phyloP scores from a whole-genome alignment of 1,140 invertebrate genomes.

The Parasteatoda tepidariorum region DNA sequence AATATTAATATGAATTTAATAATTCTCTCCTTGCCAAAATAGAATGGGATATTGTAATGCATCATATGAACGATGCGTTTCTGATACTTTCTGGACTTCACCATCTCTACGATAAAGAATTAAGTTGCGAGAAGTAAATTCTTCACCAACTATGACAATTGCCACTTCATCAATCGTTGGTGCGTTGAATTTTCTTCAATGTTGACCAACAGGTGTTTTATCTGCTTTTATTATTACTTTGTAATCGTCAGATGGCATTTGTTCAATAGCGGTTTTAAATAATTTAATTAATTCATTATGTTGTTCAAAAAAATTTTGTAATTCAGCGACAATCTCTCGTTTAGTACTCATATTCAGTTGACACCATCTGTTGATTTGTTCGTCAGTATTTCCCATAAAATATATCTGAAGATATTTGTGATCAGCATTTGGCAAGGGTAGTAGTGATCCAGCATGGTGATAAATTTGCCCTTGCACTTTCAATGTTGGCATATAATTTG shows the following conservation, averaged over 20 bases:
- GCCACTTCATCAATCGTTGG: constrained; percentile 64
- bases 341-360: background rate
- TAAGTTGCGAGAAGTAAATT: constrained; percentile 27
- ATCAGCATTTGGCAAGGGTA: constrained; percentile 5
- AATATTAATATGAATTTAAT: too few species aligned
- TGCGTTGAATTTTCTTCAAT: constrained; percentile 63
- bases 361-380: background rate
- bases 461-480: constrained; percentile 1
- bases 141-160: constrained; percentile 63
- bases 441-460: background rate
- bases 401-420: constrained; percentile 28
- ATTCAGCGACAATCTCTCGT: background rate
- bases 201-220: constrained; percentile 62
- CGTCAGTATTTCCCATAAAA: background rate
- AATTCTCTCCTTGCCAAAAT: too few species aligned
- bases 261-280: constrained; percentile 14
- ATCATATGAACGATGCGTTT: too few species aligned
- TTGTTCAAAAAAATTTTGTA: background rate
- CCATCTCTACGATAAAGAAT: background rate
- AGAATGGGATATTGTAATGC: too few species aligned
- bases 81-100: too few species aligned
- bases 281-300: background rate
- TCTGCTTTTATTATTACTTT: constrained; percentile 62
- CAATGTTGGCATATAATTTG: background rate
- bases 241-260: constrained; percentile 31